Base-by-base conservation (phyloP, 2,797 vertebrate genomes). In the Neoniphon sammara region DNA sequence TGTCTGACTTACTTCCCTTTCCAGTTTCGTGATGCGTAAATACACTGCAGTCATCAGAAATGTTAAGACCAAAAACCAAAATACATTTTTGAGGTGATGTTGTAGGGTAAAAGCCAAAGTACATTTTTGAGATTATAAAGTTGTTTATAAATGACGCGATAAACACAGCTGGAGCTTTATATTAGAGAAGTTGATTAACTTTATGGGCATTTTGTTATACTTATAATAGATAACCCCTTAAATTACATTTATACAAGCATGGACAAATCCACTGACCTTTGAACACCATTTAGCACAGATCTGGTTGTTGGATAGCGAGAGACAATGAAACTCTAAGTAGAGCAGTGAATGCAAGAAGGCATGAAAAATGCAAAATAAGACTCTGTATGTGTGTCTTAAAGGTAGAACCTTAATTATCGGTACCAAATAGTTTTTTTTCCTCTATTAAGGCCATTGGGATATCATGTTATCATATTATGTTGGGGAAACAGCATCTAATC, bases 1-100 rank as follows among this genome's bases (percentile, higher is more conserved):
- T 23, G 75, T 89, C 72, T 87, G 68, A 52, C 23, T 85, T 36
- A 70, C 71, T 91, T 90, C 87, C 86, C 34, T 42, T 58, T 77
- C 15, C 0, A 9, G 25, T 42, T 61, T 42, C 34, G 10, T 10
- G 8, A 20, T 20, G 57, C 11, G 20, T 39, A 34, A 21, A 25
- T 10, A 11, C 4, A 5, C 39, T 14, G n/a, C 42, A 9, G 54
- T 58, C 56, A 58, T 34, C 56, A 21, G 27, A 52, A 64, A 50
- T 21, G 6, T 11, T 3, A 63, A 49, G 21, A 11, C 15, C 15
- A 30, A 31, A 18, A 14, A 11, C 2, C 31, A 7, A 44, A 61
- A 23, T 25, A 42, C 12, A 18, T 31, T 56, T 30, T 31, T 7
- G 54, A 56, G 54, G 30, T 55, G 11, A 57, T 11, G 34, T 12